phyloP scores from a whole-genome alignment of 2,113 vertebrate genomes.

The Mixornis gularis region DNA sequence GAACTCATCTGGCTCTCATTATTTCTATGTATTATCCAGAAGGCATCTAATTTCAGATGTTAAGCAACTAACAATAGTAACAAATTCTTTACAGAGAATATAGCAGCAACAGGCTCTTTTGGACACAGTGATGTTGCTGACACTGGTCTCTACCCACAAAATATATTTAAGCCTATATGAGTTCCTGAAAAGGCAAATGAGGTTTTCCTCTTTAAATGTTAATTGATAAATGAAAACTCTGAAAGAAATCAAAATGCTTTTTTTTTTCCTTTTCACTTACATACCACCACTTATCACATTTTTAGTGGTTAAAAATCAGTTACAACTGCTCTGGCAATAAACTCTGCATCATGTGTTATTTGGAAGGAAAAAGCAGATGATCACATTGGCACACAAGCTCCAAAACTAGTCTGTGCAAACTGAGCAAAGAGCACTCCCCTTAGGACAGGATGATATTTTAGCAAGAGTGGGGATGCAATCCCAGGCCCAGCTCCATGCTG shows the following conservation, averaged over 20 bases:
- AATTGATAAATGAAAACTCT: neutral
- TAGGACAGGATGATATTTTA: neutral
- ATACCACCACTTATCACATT: neutral
- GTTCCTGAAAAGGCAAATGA: neutral
- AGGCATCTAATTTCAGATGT: constrained; percentile 24
- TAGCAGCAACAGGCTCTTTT: neutral
- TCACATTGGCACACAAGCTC: neutral
- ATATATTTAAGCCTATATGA: neutral
- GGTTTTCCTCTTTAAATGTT: neutral
- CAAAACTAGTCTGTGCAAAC: neutral
- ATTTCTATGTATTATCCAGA: constrained; percentile 43
- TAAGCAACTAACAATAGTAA: constrained; percentile 52
- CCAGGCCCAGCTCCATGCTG: neutral
- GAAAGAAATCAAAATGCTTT: neutral
- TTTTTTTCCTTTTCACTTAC: neutral
- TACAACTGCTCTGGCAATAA: neutral
- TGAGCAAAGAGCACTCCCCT: neutral
- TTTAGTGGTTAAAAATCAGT: neutral
- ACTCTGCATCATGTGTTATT: neutral
- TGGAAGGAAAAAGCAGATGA: neutral
- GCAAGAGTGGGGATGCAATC: neutral
- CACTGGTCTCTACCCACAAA: neutral
- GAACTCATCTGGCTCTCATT: neutral
- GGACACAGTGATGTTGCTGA: neutral
- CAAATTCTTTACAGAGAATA: constrained; percentile 3